Evolutionary conservation across 2,113 vertebrate species (phyloP).

Genomic region (Uria lomvia): DNA sequence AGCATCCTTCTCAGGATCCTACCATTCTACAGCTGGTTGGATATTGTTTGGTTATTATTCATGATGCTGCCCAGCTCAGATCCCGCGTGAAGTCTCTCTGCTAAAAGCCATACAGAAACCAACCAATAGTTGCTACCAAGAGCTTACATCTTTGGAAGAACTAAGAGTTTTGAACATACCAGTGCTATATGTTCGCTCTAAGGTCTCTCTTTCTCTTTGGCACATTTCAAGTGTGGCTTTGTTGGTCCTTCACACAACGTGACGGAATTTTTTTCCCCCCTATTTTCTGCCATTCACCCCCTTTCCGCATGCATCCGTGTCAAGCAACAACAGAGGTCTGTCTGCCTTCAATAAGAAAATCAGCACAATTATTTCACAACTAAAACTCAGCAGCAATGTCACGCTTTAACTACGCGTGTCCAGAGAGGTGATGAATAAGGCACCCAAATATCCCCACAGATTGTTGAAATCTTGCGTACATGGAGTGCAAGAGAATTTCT

Average conservation of each 20-base stretch:
- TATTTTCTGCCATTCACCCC: not conserved
- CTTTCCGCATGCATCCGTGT: rapidly evolving
- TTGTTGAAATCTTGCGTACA: not conserved
- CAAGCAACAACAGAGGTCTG: not conserved
- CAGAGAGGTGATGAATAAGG: not conserved
- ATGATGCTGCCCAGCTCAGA: no score
- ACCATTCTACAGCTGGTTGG: not conserved
- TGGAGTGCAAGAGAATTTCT: not conserved
- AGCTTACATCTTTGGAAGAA: not conserved
- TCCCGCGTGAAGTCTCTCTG: not conserved
- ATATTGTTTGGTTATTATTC: not conserved
- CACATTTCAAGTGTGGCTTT: not conserved
- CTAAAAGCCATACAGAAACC: not conserved
- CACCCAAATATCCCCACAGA: not conserved
- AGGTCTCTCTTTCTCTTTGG: not conserved
- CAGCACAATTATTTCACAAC: not conserved
- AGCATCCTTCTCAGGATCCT: not conserved
- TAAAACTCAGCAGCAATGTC: not conserved
- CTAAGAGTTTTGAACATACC: not conserved
- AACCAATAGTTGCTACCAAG: not conserved
- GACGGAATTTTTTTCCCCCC: not conserved
- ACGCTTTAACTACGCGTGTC: rapidly evolving
- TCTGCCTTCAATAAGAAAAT: not conserved
- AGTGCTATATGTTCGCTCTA: not conserved
- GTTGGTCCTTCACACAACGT: not conserved